A percentile compares a stretch with the other conserved stretches of the same genome.
These are phyloP conservation scores for Ficedula albicollis DNA, from an alignment of 2,797 vertebrate genomes.

Conservation along the genomic window DNA sequence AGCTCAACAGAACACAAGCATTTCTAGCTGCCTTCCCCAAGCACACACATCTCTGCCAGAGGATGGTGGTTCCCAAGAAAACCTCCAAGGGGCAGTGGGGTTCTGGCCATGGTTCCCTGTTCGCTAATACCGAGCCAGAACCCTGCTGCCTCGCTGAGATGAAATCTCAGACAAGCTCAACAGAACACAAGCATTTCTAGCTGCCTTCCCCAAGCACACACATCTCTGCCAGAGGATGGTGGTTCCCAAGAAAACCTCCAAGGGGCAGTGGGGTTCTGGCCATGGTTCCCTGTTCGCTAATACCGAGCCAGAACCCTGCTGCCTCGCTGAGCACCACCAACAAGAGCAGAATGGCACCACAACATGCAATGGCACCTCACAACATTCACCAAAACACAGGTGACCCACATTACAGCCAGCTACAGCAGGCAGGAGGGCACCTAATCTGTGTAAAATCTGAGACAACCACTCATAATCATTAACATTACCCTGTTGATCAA, in stretches of 20 bases:
- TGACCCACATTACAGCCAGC: not conserved
- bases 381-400: not conserved
- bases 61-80: not conserved
- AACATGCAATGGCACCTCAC: not conserved
- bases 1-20: not conserved
- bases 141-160: not conserved
- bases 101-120: not conserved
- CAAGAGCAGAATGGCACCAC: not conserved
- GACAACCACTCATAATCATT: not conserved
- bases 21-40: not conserved
- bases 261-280: not conserved
- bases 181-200: not conserved
- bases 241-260: not conserved
- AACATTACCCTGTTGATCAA: not conserved
- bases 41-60: not conserved
- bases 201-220: not conserved
- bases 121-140: not conserved
- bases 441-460: not conserved
- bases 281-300: not conserved
- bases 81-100: not conserved
- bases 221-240: not conserved
- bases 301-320: not conserved
- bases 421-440: not conserved
- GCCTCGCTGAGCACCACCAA: not conserved
- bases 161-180: not conserved